Percentiles rank a stretch among this genome's conserved stretches.
Evolutionary conservation across 1,140 invertebrate genomes (phyloP).

Genomic region (Drosophila asahinai): DNA sequence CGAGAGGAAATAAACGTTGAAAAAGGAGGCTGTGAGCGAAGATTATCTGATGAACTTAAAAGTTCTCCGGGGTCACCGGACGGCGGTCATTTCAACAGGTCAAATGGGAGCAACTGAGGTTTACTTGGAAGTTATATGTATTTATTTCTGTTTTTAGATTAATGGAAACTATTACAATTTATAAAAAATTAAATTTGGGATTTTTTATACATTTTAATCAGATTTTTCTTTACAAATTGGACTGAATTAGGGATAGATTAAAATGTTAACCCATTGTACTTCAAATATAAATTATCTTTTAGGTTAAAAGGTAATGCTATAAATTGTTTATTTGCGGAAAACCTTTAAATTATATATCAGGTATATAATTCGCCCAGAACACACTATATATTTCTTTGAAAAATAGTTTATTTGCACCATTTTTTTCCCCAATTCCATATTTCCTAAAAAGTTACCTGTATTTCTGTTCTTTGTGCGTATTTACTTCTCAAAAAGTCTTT

Average conservation of each 20-base stretch:
- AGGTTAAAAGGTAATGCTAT: background rate
- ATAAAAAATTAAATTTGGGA: too few relatives aligned
- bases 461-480: too few relatives aligned
- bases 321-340: too few relatives aligned
- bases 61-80: background rate
- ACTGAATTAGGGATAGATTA: too few relatives aligned
- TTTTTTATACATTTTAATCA: background rate
- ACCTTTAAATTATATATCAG: too few relatives aligned
- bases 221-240: background rate
- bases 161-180: background rate
- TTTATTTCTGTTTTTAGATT: background rate
- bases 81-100: background rate
- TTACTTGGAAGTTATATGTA: background rate
- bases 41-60: slow-evolving; percentile 12
- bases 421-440: accelerated
- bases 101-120: slow-evolving; percentile 1
- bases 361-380: too few relatives aligned
- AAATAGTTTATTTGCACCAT: background rate
- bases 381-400: background rate
- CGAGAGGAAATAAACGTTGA: slow-evolving; percentile 11
- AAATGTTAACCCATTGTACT: too few relatives aligned
- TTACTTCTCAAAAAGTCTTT: background rate
- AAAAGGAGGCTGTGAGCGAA: background rate
- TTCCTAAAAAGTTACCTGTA: background rate
- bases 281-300: background rate